Evolutionary conservation across 2,888 invertebrate species (phyloP).

Genomic region (Orthosia cruda): DNA sequence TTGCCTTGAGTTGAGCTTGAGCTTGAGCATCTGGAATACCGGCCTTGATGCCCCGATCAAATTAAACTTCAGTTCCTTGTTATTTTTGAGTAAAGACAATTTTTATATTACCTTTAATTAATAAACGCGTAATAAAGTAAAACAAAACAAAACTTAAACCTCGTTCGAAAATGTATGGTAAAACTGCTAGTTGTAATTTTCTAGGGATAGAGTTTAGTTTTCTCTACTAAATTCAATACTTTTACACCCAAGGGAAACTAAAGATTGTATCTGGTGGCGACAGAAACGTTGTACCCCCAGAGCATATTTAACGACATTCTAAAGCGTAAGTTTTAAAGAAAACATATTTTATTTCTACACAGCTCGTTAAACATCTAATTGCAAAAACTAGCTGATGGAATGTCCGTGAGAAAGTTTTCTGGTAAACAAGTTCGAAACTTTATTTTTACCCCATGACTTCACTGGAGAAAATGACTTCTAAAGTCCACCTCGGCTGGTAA

Average conservation of each 20-base stretch:
- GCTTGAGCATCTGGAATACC: too few species aligned
- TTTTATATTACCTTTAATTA: too few species aligned
- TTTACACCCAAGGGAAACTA: too few species aligned
- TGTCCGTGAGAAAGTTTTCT: constrained; percentile 33
- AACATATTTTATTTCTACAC: not conserved
- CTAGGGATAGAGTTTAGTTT: too few species aligned
- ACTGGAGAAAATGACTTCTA: constrained; percentile 35
- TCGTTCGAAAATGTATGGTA: too few species aligned
- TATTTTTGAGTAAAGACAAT: not conserved
- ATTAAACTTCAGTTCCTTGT: not conserved
- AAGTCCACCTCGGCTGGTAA: constrained; percentile 24
- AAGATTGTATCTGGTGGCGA: too few species aligned
- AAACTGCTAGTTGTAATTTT: too few species aligned
- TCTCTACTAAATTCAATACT: too few species aligned
- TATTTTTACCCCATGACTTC: constrained; percentile 50
- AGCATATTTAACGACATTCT: not conserved
- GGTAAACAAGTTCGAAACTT: constrained; percentile 19
- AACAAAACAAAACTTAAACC: too few species aligned
- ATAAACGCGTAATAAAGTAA: too few species aligned
- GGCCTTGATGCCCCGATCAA: not conserved
- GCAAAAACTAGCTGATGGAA: constrained; percentile 15
- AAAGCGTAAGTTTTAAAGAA: constrained; percentile 8
- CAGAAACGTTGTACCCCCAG: not conserved
- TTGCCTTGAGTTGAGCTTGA: too few species aligned
- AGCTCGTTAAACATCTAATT: not conserved